phyloP scores from a whole-genome alignment of 2,888 invertebrate genomes.

The Pedicia rivosa region DNA sequence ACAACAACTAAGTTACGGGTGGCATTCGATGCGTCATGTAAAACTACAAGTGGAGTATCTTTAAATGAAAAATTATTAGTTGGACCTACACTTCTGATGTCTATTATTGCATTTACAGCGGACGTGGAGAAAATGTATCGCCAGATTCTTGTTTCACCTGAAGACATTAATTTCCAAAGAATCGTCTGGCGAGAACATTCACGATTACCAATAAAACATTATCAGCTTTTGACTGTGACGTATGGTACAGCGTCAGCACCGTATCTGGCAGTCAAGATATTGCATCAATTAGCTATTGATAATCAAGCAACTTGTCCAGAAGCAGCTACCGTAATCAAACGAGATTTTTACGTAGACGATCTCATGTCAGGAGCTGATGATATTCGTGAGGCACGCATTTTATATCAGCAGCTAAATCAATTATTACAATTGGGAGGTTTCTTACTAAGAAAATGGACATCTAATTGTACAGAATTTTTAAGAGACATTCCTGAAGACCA shows the following conservation, averaged over 20 bases:
- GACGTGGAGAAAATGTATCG: conserved; percentile 7
- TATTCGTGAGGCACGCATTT: neutral
- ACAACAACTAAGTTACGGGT: conserved; percentile 6
- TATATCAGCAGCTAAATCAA: conserved; percentile 5
- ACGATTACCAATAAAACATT: neutral
- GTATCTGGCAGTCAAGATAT: conserved; percentile 9
- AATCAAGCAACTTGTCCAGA: conserved; percentile 7
- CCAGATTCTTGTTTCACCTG: conserved; percentile 3
- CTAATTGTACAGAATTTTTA: conserved; percentile 2
- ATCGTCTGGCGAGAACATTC: no score
- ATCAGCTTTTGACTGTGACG: conserved; percentile 8
- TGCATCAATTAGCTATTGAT: conserved; percentile 7
- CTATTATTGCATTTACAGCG: conserved; percentile 8
- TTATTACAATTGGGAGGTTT: neutral
- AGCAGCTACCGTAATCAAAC: conserved; percentile 4
- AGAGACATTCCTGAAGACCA: neutral
- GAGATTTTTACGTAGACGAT: conserved; percentile 9
- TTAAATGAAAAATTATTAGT: conserved; percentile 7
- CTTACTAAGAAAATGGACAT: neutral
- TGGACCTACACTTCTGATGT: conserved; percentile 1
- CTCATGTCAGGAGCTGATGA: conserved; percentile 4
- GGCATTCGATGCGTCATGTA: conserved; percentile 7
- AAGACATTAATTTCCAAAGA: no score
- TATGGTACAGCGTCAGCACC: conserved; percentile 10
- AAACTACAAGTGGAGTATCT: conserved; percentile 1